Base-by-base conservation (phyloP, 2,113 vertebrate genomes). In the Plestiodon gilberti region DNA sequence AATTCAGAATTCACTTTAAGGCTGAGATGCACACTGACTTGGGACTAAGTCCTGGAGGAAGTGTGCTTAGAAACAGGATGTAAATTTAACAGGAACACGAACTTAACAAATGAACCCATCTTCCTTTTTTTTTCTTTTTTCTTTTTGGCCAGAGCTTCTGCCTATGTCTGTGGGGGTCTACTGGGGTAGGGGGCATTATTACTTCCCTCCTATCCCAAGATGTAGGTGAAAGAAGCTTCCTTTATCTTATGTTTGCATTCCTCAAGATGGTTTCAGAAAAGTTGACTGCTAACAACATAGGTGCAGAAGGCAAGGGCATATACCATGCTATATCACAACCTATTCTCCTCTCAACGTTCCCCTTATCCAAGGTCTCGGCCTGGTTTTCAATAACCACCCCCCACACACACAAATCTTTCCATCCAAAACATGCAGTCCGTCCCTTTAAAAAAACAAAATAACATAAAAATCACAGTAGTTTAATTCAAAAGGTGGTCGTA, bases 251-350 rank as follows among this genome's bases (percentile, higher is more conserved):
- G 33, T 71, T 38, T 38, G n/a, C 38, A n/a, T 61, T 13, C 15
- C 65, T 78, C 57, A 18, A 89, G 87, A 89, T 91, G 78, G 71
- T 62, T 62, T 13, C 23, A 28, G 18, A 18, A 22, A 81, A 81
- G 25, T 59, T 69, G 18, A 30, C 23, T 1, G 1, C 85, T 75
- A 40, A 61, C 75, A 78, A 88, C 28, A 28, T 33, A 0, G 30
- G 76, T 90, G 84, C 28, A 84, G 30, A 52, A 84, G 89, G 78
- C 87, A 89, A 70, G 52, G 83, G 88, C 90, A 82, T 71, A 87
- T 33, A 84, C 92, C 90, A 89, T 84, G 18, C 1, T 59, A 62
- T 84, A 71, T 23, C 7, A 0, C 55, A 52, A 91, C 20, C 35
- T 79, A 40, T 14, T 90, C 77, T 87, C 35, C 40, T 85, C 73